phyloP scores from a whole-genome alignment of 2,888 invertebrate genomes.

The Eupithecia pulchellata region DNA sequence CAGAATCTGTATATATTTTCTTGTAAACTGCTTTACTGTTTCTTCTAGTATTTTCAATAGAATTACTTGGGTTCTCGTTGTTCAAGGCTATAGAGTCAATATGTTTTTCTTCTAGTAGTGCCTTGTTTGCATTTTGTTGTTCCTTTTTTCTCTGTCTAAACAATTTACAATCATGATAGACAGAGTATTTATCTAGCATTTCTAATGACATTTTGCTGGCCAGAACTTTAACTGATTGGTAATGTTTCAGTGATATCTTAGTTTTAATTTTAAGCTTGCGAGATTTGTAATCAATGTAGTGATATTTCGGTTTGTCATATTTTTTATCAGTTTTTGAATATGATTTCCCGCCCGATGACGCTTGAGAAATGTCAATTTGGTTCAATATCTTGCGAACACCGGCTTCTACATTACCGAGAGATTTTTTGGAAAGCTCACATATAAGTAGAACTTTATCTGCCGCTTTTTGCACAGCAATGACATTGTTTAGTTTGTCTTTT shows the following conservation, averaged over 20 bases:
- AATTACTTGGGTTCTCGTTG: background rate
- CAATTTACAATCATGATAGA: constrained; percentile 70
- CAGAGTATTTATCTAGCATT: constrained; percentile 69
- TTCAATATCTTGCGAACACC: constrained; percentile 68
- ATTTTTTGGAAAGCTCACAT: constrained; percentile 79
- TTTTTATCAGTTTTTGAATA: constrained; percentile 24
- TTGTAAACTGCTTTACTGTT: background rate
- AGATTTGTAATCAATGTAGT: constrained; percentile 63
- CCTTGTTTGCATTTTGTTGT: constrained; percentile 26
- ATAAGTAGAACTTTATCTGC: constrained; percentile 75
- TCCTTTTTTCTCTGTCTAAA: constrained; percentile 51
- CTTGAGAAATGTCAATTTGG: constrained; percentile 58
- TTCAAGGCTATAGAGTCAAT: constrained; percentile 1
- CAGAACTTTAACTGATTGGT: constrained; percentile 67
- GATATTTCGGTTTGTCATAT: constrained; percentile 45
- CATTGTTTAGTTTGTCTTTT: constrained; percentile 69
- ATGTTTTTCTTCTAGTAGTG: constrained; percentile 40
- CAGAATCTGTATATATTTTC: constrained; percentile 11
- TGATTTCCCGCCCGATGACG: constrained; percentile 53
- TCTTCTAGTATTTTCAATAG: constrained; percentile 3
- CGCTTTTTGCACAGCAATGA: constrained; percentile 74
- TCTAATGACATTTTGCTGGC: constrained; percentile 59
- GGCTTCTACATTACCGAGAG: constrained; percentile 74
- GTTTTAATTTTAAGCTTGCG: constrained; percentile 64
- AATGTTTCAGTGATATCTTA: constrained; percentile 69